Percentiles rank a stretch among this genome's conserved stretches.
Conservation (phyloP, 2,113 vertebrate species). For the Myxocyprinus asiaticus region DNA sequence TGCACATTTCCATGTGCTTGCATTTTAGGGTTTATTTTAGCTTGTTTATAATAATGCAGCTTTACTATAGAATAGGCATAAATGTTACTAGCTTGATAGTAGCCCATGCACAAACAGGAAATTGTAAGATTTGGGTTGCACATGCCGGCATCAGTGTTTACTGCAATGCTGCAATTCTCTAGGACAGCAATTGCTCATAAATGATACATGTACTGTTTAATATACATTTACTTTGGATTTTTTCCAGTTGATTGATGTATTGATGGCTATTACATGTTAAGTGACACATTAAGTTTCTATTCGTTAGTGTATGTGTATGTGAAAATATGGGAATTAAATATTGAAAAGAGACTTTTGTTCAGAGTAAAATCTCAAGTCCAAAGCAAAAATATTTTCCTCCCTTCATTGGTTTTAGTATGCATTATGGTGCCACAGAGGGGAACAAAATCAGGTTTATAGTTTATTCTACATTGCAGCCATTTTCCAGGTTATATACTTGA, state of each 20-base stretch:
- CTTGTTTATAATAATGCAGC: neutral
- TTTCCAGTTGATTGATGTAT: conserved; percentile 1
- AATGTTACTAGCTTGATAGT: neutral
- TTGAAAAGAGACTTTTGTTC: neutral
- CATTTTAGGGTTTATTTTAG: neutral
- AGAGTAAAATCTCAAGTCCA: neutral
- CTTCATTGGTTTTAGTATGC: neutral
- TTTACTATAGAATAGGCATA: neutral
- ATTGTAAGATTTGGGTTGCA: neutral
- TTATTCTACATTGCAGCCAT: conserved; percentile 19
- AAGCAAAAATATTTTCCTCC: neutral
- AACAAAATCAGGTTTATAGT: neutral
- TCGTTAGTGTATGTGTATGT: neutral
- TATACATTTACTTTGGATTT: neutral
- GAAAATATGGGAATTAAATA: neutral
- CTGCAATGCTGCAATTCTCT: neutral
- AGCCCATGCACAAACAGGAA: neutral
- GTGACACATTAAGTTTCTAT: neutral
- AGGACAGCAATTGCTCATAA: neutral
- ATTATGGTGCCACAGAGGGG: neutral
- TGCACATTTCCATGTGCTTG: too few species aligned
- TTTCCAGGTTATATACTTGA: conserved; percentile 56
- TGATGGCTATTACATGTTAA: neutral
- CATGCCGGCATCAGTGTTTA: neutral
- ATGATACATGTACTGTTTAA: neutral